Conservation (phyloP, 2,888 invertebrate genomes). For the Margaritifera margaritifera region DNA sequence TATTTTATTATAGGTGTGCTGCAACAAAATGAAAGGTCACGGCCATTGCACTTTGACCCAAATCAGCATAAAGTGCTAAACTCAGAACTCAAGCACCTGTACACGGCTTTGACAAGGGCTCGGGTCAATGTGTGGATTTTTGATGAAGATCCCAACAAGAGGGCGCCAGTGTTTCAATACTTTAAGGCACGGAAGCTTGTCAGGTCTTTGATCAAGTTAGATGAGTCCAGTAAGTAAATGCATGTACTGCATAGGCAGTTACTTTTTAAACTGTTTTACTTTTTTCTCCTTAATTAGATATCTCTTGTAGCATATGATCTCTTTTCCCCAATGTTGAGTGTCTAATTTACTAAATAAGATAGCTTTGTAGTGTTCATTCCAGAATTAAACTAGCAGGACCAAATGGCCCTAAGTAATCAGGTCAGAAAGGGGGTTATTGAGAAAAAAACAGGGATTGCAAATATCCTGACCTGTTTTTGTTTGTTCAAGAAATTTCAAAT, state of each 20-base stretch:
- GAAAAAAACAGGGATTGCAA: too few species aligned
- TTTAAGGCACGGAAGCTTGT: constrained; percentile 58
- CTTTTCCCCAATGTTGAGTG: too few species aligned
- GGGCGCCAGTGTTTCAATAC: constrained; percentile 67
- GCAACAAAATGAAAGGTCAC: constrained; percentile 23
- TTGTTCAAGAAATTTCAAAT: too few species aligned
- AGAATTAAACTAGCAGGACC: too few species aligned
- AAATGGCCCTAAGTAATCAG: too few species aligned
- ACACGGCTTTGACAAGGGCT: constrained; percentile 44
- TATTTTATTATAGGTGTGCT: constrained; percentile 30
- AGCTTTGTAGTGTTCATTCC: too few species aligned
- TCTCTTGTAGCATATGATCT: too few species aligned
- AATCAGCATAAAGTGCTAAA: constrained; percentile 38
- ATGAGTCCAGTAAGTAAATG: constrained; percentile 33
- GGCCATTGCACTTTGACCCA: constrained; percentile 34
- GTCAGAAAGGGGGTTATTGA: too few species aligned
- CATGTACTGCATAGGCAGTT: background rate
- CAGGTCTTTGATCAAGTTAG: constrained; percentile 18
- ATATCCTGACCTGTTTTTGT: too few species aligned
- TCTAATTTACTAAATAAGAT: too few species aligned
- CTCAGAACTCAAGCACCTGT: constrained; percentile 41
- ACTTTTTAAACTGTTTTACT: too few species aligned
- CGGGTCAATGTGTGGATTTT: constrained; percentile 44
- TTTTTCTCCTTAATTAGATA: too few species aligned
- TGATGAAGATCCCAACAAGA: constrained; percentile 31